Conservation (phyloP, 2,797 vertebrate species). For the Sebastiscus tertius region DNA sequence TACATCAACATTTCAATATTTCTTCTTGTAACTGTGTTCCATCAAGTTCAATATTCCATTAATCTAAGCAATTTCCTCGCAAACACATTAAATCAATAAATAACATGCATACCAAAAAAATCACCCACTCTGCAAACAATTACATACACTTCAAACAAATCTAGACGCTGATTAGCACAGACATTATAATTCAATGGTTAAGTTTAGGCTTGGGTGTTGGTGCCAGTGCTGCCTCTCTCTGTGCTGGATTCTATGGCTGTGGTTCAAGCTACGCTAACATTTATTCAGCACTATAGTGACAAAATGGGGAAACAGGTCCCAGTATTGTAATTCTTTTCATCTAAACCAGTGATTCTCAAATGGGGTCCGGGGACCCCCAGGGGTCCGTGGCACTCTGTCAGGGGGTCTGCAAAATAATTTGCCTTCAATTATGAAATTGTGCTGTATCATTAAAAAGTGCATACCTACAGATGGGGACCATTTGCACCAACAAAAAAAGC, state of each 20-base stretch:
- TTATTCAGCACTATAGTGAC: slow-evolving; percentile 24
- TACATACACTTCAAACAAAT: slow-evolving; percentile 27
- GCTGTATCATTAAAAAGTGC: too few relatives aligned
- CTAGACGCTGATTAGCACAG: slow-evolving; percentile 9
- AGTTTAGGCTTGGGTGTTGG: background rate
- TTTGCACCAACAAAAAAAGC: too few relatives aligned
- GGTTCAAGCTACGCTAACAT: slow-evolving; percentile 55
- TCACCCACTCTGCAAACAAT: slow-evolving; percentile 26
- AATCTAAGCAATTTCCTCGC: slow-evolving; percentile 9
- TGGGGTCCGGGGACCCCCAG: too few relatives aligned
- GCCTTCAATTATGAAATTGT: too few relatives aligned
- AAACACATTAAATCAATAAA: background rate
- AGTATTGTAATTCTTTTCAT: background rate
- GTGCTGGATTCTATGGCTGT: slow-evolving; percentile 51
- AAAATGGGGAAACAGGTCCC: background rate
- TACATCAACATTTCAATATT: slow-evolving; percentile 14
- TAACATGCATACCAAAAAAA: slow-evolving; percentile 36
- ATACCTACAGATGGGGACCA: too few relatives aligned
- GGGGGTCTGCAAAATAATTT: too few relatives aligned
- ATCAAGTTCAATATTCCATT: slow-evolving; percentile 16
- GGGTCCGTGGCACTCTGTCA: too few relatives aligned
- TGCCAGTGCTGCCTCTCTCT: slow-evolving; percentile 18
- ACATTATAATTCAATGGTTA: background rate
- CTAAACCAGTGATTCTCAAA: too few relatives aligned
- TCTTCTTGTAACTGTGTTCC: slow-evolving; percentile 14